A percentile compares a stretch with the other conserved stretches of the same genome.
Conservation (phyloP, 2,113 vertebrate species). For the Cavia porcellus region DNA sequence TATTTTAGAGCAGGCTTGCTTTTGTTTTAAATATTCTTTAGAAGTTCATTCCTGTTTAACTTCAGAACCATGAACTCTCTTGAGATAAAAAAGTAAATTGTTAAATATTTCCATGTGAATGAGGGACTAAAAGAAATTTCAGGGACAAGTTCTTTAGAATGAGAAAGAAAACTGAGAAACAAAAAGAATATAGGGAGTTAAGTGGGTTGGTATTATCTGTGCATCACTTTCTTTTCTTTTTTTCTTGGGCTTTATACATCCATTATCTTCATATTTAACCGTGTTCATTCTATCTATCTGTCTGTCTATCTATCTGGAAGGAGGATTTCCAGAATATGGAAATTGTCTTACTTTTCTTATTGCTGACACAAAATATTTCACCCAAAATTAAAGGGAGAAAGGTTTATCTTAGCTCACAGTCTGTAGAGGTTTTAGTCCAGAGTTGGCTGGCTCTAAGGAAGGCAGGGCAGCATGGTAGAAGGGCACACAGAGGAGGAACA, state of each 20-base stretch:
- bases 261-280: neutral
- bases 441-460: neutral
- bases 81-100: constrained; percentile 1
- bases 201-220: neutral
- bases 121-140: constrained; percentile 7
- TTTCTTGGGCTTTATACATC: neutral
- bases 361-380: neutral
- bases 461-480: neutral
- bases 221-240: neutral
- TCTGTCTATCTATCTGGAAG: neutral
- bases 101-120: constrained; percentile 42
- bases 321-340: neutral
- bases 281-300: neutral
- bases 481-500: neutral
- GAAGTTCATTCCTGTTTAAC: neutral
- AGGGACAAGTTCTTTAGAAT: neutral
- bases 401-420: neutral
- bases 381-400: neutral
- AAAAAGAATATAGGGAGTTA: neutral
- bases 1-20: neutral
- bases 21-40: neutral
- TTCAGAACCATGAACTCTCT: neutral
- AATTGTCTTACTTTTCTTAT: neutral
- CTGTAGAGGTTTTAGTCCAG: neutral
- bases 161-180: constrained; percentile 12